Base-by-base conservation (phyloP, 2,888 invertebrate species). In the Mythimna albipuncta region DNA sequence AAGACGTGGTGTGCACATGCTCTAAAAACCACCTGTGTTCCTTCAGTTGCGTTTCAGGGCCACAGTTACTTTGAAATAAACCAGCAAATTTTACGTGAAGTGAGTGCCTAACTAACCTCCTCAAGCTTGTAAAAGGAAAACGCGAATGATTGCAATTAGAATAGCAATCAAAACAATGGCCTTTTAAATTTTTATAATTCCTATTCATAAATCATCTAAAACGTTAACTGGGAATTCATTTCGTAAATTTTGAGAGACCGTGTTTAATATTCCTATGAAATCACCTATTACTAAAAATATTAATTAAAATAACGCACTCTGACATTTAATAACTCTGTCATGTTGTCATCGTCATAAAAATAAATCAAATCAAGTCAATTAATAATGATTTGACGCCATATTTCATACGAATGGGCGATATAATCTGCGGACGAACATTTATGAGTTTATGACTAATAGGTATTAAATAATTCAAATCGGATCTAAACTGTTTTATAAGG, bases 401-500 rank as follows among this genome's bases (percentile, higher is more conserved):
- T 81, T 90, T 92, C 90, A 89, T 85, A 73, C 80, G 77, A 89
- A 91, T 89, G 83, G 81, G 79, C 81, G 88, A 89, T 91, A 82
- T 87, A 89, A 91, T 92, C 89, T 87, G 66, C 54, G 70, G 59
- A 83, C 69, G 74, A 81, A 85, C 79, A 79, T 83, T 86, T 84
- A 85, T 83, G 81, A 83, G 77, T 83, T 86, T 84, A 85, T 83
- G 82, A 83, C 78, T 75, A 78, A 58, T 72, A 26, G 26, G 26
- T 26, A 85, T 67, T 83, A 84, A 82, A 84, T 84, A 80, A 83
- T 79, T 82, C 69, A 77, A 79, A 72, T 77, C 72, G 81, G 71
- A 75, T 72, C 59, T 68, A 64, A 72, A 77, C 65, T 3, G 26
- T 69, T 55, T 58, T 32, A 11, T 61, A 54, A 11, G 65, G 65